Evolutionary conservation across 2,888 invertebrate species (phyloP), one percentile per base, ranked within the genome.

Genomic region (Odontothrips loti): DNA sequence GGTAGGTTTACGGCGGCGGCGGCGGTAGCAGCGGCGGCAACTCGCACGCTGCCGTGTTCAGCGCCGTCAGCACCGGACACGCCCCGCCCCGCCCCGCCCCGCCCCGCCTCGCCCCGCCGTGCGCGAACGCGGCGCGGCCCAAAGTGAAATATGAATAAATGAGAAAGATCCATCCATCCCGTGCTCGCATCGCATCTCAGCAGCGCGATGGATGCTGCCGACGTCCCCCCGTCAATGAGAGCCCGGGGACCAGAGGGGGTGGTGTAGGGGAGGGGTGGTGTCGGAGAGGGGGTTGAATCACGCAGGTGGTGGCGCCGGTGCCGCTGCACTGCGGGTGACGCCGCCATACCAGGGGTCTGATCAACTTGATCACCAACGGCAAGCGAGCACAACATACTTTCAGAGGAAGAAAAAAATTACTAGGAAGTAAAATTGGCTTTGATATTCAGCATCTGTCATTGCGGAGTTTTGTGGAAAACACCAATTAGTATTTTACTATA

Each of bases 91-190:
- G 23, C 68, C n/a, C 68, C 68, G 68, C 68, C 68, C 11, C 68
- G 27, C 68, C 68, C 11, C 68, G 68, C 68, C n/a, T 11, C 68
- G 68, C 23, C 23, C 20, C 68, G 23, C 68, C 68, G n/a, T 12
- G 12, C 68, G 23, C 68, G 23, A 23, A 10, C 68, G 23, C 9
- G 58, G 15, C 58, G 58, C 58, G 58, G 58, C 58, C 68, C 23
- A 75, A 75, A 75, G 68, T 75, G 68, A 75, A 75, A 75, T 75
- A 75, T 75, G 68, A 75, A 75, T 75, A 75, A 75, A 75, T 75
- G 68, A 75, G 68, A 75, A 75, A 75, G 68, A 75, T 75, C 68
- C 68, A 75, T 75, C 68, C 68, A 75, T 75, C 68, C 68, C 68
- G 58, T 17, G 17, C 58, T 11, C 4, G 58, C 20, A 17, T 58